Evolutionary conservation across 2,797 vertebrate species (phyloP), one percentile per base, ranked within the genome.

Genomic region (Parambassis ranga): DNA sequence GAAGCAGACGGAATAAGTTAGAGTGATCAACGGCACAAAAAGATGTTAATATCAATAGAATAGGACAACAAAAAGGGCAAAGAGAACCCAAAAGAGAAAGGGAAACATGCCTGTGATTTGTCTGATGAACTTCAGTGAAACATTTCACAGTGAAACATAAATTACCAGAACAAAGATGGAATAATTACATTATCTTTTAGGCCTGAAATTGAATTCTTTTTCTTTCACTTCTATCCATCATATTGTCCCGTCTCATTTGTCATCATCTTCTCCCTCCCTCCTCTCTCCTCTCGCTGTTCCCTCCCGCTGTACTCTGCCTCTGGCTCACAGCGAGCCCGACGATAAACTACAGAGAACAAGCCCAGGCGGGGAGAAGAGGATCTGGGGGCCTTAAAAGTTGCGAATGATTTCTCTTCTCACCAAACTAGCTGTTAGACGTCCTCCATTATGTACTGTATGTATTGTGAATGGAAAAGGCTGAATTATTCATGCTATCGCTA

Each of bases 401-500:
- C 41, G 73, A 73, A 77, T 64, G 9, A 69, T 69, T 64, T 77
- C 75, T 60, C 53, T 58, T 66, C 48, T 37, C 46, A 65, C 31
- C 60, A 59, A 81, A 79, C 35, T 35, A 71, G 65, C 68, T 41
- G 71, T 42, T 79, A 75, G 64, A 77, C 7, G 23, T 67, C 51
- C 30, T 71, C 26, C 37, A 33, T 70, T 53, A 46, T 7, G 2
- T 24, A 56, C 46, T 7, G 2, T 24, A 56, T 46, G 39, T 31
- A 27, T 49, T 60, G 62, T 58, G 55, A 73, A 61, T 33, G 28
- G 52, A 73, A 36, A 43, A 43, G 36, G 28, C 46, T 89, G 81
- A 90, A 88, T 91, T 82, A 90, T 90, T 87, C 70, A 88, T 87
- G 70, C 53, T 52, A 53, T 59, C 38, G 36, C 76, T 77, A 83